A percentile compares a stretch with the other conserved stretches of the same genome.
phyloP scores from a whole-genome alignment of 2,888 invertebrate species.

The Megastigmus dorsalis region DNA sequence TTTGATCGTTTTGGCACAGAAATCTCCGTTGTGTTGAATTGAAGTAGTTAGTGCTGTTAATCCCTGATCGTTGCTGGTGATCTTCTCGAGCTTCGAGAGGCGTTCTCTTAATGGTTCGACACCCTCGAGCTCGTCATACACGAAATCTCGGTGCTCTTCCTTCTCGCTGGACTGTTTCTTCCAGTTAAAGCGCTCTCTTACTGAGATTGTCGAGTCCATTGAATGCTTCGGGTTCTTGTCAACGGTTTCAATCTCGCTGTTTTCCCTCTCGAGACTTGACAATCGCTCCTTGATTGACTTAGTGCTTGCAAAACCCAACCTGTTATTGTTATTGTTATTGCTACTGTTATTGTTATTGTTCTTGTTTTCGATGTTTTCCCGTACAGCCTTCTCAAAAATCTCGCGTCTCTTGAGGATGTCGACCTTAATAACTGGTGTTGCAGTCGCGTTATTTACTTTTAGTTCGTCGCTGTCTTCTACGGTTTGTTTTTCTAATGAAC shows the following conservation, averaged over 20 bases:
- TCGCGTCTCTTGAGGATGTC: slow-evolving; percentile 88
- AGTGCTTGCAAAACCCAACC: slow-evolving; percentile 78
- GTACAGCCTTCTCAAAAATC: slow-evolving; percentile 84
- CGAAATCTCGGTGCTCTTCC: slow-evolving; percentile 62
- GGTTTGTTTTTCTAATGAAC: slow-evolving; percentile 62
- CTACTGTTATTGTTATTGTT: slow-evolving; percentile 66
- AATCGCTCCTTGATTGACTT: slow-evolving; percentile 85
- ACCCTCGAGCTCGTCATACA: slow-evolving; percentile 64
- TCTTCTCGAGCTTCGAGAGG: slow-evolving; percentile 67
- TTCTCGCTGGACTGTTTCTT: slow-evolving; percentile 73
- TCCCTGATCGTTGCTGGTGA: slow-evolving; percentile 57
- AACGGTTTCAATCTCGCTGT: slow-evolving; percentile 75
- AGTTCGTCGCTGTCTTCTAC: slow-evolving; percentile 75
- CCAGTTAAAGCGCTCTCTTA: slow-evolving; percentile 77
- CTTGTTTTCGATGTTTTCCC: slow-evolving; percentile 60
- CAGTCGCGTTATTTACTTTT: too few species aligned
- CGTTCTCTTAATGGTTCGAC: slow-evolving; percentile 66
- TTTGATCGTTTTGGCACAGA: slow-evolving; percentile 69
- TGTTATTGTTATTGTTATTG: slow-evolving; percentile 70
- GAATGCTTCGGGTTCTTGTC: slow-evolving; percentile 75
- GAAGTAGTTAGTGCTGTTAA: slow-evolving; percentile 42
- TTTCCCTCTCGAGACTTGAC: slow-evolving; percentile 81
- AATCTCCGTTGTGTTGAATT: slow-evolving; percentile 58
- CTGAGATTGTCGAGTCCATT: slow-evolving; percentile 80
- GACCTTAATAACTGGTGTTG: slow-evolving; percentile 81